phyloP scores from a whole-genome alignment of 2,113 vertebrate genomes.

The Polypterus senegalus region DNA sequence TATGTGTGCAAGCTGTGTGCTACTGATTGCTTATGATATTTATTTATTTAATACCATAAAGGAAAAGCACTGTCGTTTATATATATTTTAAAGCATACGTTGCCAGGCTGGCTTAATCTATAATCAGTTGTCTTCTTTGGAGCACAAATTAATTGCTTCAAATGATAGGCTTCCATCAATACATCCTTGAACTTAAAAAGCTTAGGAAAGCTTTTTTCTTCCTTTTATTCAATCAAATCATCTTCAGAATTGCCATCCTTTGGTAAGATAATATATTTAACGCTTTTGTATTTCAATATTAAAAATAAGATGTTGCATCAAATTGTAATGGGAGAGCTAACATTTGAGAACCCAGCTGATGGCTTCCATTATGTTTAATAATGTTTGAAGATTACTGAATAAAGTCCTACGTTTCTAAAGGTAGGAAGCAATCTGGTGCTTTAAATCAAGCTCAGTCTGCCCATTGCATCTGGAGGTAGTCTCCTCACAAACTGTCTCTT shows the following conservation, averaged over 20 bases:
- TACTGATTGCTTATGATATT: too few species aligned
- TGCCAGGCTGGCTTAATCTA: conserved; percentile 64
- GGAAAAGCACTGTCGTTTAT: conserved; percentile 2
- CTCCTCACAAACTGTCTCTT: too few species aligned
- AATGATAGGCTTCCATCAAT: conserved; percentile 94
- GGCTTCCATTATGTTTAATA: conserved; percentile 73
- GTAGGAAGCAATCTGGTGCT: conserved; percentile 63
- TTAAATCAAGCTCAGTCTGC: conserved; percentile 43
- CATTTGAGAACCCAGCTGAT: conserved; percentile 64
- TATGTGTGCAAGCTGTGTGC: too few species aligned
- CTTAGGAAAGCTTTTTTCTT: conserved; percentile 59
- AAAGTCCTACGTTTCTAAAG: conserved; percentile 70
- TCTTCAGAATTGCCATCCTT: conserved; percentile 71
- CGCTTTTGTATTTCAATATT: conserved; percentile 85
- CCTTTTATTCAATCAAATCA: conserved; percentile 88
- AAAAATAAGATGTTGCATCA: conserved; percentile 80
- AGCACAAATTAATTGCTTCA: conserved; percentile 83
- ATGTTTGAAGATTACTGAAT: conserved; percentile 69
- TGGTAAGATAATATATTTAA: conserved; percentile 82
- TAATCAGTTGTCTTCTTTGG: conserved; percentile 80
- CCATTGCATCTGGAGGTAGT: too few species aligned
- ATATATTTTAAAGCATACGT: conserved; percentile 19
- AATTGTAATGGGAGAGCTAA: conserved; percentile 70
- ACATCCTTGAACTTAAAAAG: conserved; percentile 83
- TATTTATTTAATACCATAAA: too few species aligned